Evolutionary conservation across 2,113 vertebrate genomes (phyloP), one percentile per base, ranked within the genome.

Genomic region (Benitochromis conjunctus): DNA sequence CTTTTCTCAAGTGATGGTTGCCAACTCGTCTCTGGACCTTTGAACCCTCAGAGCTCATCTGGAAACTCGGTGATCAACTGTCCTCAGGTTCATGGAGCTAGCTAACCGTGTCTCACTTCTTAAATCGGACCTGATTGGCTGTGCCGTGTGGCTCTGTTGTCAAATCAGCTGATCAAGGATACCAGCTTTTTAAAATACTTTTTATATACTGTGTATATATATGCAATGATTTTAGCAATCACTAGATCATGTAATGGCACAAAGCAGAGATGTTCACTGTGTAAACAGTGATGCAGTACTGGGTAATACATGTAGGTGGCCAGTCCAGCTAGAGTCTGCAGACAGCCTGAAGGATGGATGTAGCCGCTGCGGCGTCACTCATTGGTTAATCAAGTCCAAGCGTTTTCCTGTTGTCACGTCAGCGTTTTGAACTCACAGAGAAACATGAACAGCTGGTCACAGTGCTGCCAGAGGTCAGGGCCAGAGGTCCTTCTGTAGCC

Each of bases 101-200:
- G 58, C 58, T 21, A 41, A 3, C 1, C 7, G 19, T 41, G 36
- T 66, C 62, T 66, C 34, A 1, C 9, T 64, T 64, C 60, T 31
- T 64, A 64, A 62, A 64, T 64, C 31, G n/a, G 18, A 36, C n/a
- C 9, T 36, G 60, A 64, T 64, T 64, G 60, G 60, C 60, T 64
- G 60, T 64, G n/a, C 60, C 7, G 60, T 0, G 31, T 10, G 31
- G 31, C 31, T 62, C 0, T n/a, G 0, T 38, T 38, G 10, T 38
- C 19, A 21, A 34, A 38, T 64, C 60, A 64, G 56, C 56, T 58
- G 58, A 36, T 19, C 31, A 4, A 62, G 18, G 18, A 62, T 12
- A 16, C 16, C 21, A 56, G 57, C 57, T 19, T 10, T 16, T 60
- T 60, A 26, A 26, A 26, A 26, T 26, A 26, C 26, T 26, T 26